These are phyloP conservation scores for Neotoxoptera formosana DNA, from an alignment of 1,140 invertebrate genomes.

Conservation along the genomic window DNA sequence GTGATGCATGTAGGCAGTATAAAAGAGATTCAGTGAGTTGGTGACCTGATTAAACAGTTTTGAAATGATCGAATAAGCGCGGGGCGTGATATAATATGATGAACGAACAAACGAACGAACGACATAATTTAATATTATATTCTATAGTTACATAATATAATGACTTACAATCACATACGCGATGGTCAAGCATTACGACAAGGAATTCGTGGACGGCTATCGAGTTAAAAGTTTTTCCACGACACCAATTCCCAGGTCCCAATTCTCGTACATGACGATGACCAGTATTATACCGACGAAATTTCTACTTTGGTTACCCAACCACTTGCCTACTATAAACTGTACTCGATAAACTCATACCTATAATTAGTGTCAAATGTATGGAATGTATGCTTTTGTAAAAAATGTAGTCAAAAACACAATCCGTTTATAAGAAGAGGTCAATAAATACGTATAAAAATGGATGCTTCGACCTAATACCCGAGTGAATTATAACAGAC, in stretches of 20 bases:
- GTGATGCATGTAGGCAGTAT: background rate
- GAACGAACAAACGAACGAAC: too few species aligned
- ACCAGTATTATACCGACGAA: too few species aligned
- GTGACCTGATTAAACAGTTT: background rate
- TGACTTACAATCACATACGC: background rate
- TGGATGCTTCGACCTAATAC: too few species aligned
- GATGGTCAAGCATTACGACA: background rate
- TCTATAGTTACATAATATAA: background rate
- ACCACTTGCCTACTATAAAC: background rate
- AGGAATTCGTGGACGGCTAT: background rate
- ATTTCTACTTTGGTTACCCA: too few species aligned
- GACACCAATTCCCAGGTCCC: too few species aligned
- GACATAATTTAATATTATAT: background rate
- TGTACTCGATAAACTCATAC: background rate
- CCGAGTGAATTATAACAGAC: too few species aligned
- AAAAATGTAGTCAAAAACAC: too few species aligned
- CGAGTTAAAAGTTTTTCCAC: constrained; percentile 35
- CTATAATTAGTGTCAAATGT: too few species aligned
- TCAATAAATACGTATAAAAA: too few species aligned
- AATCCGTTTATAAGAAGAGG: too few species aligned
- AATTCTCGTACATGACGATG: background rate
- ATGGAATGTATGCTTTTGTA: too few species aligned
- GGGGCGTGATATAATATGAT: background rate
- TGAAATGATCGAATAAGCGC: background rate
- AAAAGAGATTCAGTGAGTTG: background rate